phyloP scores from a whole-genome alignment of 2,797 vertebrate species.

The Hylomyscus alleni region DNA sequence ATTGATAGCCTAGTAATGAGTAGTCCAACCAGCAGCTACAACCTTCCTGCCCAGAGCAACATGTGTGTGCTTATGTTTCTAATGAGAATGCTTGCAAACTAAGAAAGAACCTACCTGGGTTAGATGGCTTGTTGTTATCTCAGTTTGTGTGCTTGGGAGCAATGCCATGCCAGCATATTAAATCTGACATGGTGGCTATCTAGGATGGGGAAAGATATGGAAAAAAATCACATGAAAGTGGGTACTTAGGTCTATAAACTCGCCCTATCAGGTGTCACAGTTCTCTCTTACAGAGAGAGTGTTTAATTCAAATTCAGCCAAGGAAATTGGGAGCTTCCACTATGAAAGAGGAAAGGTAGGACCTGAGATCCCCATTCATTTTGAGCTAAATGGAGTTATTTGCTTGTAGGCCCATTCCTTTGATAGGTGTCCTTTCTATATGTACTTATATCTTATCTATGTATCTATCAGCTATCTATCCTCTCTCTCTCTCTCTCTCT shows the following conservation, averaged over 20 bases:
- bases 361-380: neutral
- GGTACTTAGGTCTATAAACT: neutral
- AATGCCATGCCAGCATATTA: neutral
- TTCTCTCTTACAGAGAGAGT: neutral
- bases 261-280: accelerated
- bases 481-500: too few relatives aligned
- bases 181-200: neutral
- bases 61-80: neutral
- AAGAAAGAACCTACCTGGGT: neutral
- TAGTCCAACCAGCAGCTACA: accelerated
- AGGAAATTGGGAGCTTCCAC: neutral
- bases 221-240: neutral
- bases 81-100: neutral
- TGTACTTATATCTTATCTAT: neutral
- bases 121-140: neutral
- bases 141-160: neutral
- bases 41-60: neutral
- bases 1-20: neutral
- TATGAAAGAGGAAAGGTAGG: neutral
- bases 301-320: neutral
- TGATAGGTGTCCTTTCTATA: neutral
- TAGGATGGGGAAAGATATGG: neutral
- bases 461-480: neutral
- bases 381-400: neutral
- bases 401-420: neutral